Evolutionary conservation across 2,113 vertebrate genomes (phyloP).

Genomic region (Dipodomys merriami): DNA sequence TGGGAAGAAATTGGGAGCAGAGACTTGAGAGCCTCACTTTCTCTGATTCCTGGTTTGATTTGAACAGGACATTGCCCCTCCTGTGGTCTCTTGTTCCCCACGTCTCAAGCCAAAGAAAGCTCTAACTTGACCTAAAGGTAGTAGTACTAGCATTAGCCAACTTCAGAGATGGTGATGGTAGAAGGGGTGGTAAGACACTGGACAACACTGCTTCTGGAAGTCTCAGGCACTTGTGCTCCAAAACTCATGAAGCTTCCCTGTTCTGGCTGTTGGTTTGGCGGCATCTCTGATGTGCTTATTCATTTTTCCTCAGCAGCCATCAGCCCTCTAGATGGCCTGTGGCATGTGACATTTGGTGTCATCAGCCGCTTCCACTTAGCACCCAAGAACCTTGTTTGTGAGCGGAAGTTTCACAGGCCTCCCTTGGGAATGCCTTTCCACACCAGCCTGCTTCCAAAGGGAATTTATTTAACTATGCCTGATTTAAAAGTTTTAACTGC

Average conservation of each 20-base stretch:
- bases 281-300: background rate
- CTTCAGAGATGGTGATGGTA: too few species aligned
- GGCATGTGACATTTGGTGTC: background rate
- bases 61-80: background rate
- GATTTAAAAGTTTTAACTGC: background rate
- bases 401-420: background rate
- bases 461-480: background rate
- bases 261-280: background rate
- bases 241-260: background rate
- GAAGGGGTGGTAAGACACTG: rapidly evolving
- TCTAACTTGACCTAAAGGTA: background rate
- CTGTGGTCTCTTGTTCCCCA: background rate
- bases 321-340: background rate
- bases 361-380: background rate
- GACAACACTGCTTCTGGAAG: too few species aligned
- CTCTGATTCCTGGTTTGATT: background rate
- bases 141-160: background rate
- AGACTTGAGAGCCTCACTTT: background rate
- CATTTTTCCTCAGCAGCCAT: background rate
- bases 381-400: background rate
- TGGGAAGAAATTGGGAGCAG: background rate
- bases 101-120: background rate
- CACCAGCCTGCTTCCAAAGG: constrained; percentile 29
- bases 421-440: background rate
- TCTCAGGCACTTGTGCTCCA: background rate